A percentile compares a stretch with the other conserved stretches of the same genome.
These are phyloP conservation scores for Ochropleura leucogaster DNA, from an alignment of 2,888 invertebrate species.

Conservation along the genomic window DNA sequence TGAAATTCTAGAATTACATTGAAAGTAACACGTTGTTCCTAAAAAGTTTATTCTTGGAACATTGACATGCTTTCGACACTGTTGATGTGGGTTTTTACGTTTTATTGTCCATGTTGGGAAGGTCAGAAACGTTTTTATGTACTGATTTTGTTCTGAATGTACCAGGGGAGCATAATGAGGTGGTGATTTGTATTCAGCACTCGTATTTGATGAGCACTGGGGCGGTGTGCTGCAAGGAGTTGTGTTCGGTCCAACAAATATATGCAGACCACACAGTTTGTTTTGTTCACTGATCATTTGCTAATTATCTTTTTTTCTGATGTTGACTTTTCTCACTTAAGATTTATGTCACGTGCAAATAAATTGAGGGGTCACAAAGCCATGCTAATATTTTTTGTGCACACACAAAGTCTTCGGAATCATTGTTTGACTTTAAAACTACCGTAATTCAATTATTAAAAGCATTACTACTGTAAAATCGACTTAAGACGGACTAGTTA, in stretches of 20 bases:
- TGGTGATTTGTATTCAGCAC: conserved; percentile 61
- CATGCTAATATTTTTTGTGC: conserved; percentile 7
- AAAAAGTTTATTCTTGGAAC: conserved; percentile 47
- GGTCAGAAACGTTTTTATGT: conserved; percentile 47
- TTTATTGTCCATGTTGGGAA: conserved; percentile 44
- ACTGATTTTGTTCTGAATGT: conserved; percentile 48
- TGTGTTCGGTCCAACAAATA: conserved; percentile 41
- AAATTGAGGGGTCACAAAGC: conserved; percentile 14
- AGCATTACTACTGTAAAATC: neutral
- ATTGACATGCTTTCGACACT: conserved; percentile 66
- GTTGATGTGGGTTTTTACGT: conserved; percentile 51
- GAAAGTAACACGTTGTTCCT: conserved; percentile 53
- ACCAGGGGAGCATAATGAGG: conserved; percentile 50
- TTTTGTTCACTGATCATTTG: conserved; percentile 37
- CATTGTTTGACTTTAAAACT: conserved; percentile 19
- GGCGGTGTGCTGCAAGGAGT: conserved; percentile 60
- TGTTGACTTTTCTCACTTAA: conserved; percentile 28
- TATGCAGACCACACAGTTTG: conserved; percentile 44
- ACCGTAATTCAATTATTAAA: conserved; percentile 33
- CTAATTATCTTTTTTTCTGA: conserved; percentile 47
- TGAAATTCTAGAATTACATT: conserved; percentile 53
- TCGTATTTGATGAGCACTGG: conserved; percentile 51
- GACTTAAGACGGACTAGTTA: no score
- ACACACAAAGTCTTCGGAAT: neutral
- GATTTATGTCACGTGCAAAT: conserved; percentile 5